Evolutionary conservation across 2,797 vertebrate genomes (phyloP).

Genomic region (Coreius guichenoti): DNA sequence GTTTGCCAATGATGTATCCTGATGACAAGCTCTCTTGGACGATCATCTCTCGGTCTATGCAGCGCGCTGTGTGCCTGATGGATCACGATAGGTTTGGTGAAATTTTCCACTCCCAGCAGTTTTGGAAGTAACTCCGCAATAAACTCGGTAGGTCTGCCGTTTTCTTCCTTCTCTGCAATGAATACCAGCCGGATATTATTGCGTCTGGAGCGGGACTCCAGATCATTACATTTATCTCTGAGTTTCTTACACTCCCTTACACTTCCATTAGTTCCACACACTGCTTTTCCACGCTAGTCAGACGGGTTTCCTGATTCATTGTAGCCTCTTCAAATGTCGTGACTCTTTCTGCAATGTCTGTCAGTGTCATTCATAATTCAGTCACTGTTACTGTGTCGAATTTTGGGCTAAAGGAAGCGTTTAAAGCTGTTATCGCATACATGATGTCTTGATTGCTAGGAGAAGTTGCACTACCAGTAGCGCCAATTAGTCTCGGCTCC

Average conservation of each 20-base stretch:
- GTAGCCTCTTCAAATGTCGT: not conserved
- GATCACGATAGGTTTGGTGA: not conserved
- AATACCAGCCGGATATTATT: not conserved
- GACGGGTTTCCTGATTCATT: not conserved
- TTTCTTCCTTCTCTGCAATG: not conserved
- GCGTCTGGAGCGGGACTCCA: not conserved
- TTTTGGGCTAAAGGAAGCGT: not conserved
- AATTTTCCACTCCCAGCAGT: not conserved
- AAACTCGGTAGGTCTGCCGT: not conserved
- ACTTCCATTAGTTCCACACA: not conserved
- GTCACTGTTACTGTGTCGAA: not conserved
- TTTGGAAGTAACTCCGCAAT: not conserved
- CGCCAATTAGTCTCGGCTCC: not conserved
- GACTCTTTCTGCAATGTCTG: not conserved
- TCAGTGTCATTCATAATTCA: not conserved
- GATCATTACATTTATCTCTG: not conserved
- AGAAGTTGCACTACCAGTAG: not conserved
- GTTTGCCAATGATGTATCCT: not conserved
- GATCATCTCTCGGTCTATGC: not conserved
- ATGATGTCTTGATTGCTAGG: not conserved
- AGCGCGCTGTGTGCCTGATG: not conserved
- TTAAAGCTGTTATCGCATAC: not conserved
- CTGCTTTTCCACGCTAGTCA: not conserved
- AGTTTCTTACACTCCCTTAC: not conserved
- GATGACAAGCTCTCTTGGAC: not conserved